Evolutionary conservation across 2,888 invertebrate species (phyloP).

Genomic region (Xylophagus ater): DNA sequence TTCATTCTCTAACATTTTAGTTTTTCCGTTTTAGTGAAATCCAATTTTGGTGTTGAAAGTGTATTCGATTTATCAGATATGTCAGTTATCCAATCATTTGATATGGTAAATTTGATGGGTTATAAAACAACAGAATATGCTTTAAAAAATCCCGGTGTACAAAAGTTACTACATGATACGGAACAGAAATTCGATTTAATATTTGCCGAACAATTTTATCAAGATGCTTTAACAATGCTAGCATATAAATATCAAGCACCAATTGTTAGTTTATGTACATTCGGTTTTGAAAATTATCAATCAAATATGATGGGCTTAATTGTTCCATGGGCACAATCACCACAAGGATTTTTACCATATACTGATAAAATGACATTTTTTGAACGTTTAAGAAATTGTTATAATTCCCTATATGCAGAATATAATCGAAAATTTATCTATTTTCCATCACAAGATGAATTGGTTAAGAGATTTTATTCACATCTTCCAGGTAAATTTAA

Average conservation of each 20-base stretch:
- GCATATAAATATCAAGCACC: conserved; percentile 36
- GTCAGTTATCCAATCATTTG: conserved; percentile 22
- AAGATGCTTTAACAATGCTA: conserved; percentile 37
- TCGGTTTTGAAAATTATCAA: conserved; percentile 40
- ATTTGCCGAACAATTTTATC: conserved; percentile 38
- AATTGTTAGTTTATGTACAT: conserved; percentile 33
- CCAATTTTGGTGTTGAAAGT: conserved; percentile 13
- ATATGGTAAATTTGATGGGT: conserved; percentile 27
- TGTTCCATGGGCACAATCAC: conserved; percentile 40
- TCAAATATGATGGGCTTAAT: conserved; percentile 39
- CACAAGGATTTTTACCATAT: conserved; percentile 36
- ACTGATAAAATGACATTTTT: conserved; percentile 41
- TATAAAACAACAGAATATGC: conserved; percentile 28
- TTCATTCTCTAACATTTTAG: conserved; percentile 1
- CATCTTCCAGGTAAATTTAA: conserved; percentile 23
- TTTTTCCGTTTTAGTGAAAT: conserved; percentile 17
- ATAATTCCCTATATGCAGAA: conserved; percentile 29
- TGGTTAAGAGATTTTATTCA: conserved; percentile 30
- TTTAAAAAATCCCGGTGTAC: conserved; percentile 24
- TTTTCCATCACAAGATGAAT: conserved; percentile 29
- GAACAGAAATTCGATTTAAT: conserved; percentile 38
- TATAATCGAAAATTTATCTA: conserved; percentile 28
- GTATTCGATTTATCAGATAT: conserved; percentile 20
- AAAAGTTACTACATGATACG: conserved; percentile 22
- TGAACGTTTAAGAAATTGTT: conserved; percentile 42